These are phyloP conservation scores for Choloepus hoffmanni DNA, from an alignment of 2,113 vertebrate species.

Conservation along the genomic window DNA sequence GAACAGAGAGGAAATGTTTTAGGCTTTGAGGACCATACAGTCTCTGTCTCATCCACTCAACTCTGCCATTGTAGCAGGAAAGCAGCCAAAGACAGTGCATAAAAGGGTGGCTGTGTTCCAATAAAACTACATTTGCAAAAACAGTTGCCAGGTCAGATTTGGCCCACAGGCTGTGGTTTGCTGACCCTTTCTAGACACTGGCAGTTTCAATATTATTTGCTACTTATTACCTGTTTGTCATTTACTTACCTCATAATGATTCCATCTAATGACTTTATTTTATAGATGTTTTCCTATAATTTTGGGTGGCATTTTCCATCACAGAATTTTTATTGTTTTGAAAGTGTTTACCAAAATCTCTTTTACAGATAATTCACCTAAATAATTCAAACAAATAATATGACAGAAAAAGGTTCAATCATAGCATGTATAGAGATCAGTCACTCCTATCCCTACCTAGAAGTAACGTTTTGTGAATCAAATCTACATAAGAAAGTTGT, in stretches of 20 bases:
- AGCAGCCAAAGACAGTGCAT: too few species aligned
- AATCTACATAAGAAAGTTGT: neutral
- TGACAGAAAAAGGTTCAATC: neutral
- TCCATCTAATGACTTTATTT: neutral
- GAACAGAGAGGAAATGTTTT: neutral
- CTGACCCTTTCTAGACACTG: neutral
- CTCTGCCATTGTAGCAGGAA: neutral
- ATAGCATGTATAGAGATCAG: neutral
- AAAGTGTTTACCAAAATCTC: neutral
- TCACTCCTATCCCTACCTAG: neutral
- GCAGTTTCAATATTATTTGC: neutral
- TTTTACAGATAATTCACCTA: neutral
- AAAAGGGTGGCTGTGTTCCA: neutral
- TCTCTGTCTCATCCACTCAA: neutral
- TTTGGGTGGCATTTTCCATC: neutral
- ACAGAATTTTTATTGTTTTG: conserved; percentile 13
- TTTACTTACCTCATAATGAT: neutral
- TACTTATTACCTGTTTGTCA: neutral
- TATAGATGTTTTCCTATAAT: neutral
- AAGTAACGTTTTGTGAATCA: neutral
- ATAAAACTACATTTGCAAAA: neutral
- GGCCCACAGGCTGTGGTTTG: neutral
- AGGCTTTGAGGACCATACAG: neutral
- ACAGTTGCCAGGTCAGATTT: neutral
- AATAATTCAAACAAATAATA: conserved; percentile 21